These are phyloP conservation scores for Nothobranchius furzeri DNA, from an alignment of 2,113 vertebrate species.

Conservation along the genomic window DNA sequence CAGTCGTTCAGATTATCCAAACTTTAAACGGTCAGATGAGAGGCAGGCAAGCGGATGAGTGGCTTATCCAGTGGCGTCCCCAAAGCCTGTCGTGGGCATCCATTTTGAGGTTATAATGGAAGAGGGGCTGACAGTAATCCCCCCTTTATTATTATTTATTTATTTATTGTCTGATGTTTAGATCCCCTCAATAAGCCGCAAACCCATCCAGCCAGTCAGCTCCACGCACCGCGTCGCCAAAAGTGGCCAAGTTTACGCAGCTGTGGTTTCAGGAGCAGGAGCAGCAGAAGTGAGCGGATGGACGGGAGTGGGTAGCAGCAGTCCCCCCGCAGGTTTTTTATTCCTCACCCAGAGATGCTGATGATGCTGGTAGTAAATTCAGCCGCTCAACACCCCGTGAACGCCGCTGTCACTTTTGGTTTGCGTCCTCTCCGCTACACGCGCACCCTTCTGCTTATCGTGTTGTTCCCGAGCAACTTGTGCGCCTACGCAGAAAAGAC, in stretches of 20 bases:
- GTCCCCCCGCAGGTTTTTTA: slow-evolving; percentile 35
- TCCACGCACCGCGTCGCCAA: slow-evolving; percentile 44
- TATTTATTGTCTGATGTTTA: slow-evolving; percentile 24
- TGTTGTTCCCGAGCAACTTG: slow-evolving; percentile 56
- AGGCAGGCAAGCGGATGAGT: slow-evolving; percentile 44
- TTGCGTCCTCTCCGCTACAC: slow-evolving; percentile 7
- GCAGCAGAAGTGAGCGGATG: slow-evolving; percentile 17
- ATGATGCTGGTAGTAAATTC: slow-evolving; percentile 43
- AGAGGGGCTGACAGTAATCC: slow-evolving; percentile 63
- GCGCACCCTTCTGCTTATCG: slow-evolving; percentile 18
- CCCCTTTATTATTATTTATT: slow-evolving; percentile 14
- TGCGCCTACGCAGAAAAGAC: slow-evolving; percentile 15
- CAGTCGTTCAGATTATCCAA: slow-evolving; percentile 57
- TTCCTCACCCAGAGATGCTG: slow-evolving; percentile 40
- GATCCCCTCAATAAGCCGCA: slow-evolving; percentile 55
- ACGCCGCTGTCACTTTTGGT: slow-evolving; percentile 21
- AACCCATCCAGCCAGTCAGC: slow-evolving; percentile 53
- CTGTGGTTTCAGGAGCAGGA: slow-evolving; percentile 32
- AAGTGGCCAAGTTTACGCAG: slow-evolving; percentile 64
- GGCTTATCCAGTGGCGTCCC: slow-evolving; percentile 66
- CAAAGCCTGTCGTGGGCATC: slow-evolving; percentile 71
- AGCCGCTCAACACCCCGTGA: slow-evolving; percentile 27
- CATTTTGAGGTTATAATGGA: slow-evolving; percentile 70
- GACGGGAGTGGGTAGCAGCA: slow-evolving; percentile 28
- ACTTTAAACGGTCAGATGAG: slow-evolving; percentile 67